Percentiles rank a stretch among this genome's conserved stretches.
Evolutionary conservation across 2,113 vertebrate genomes (phyloP).

Genomic region (Ochotona curzoniae): DNA sequence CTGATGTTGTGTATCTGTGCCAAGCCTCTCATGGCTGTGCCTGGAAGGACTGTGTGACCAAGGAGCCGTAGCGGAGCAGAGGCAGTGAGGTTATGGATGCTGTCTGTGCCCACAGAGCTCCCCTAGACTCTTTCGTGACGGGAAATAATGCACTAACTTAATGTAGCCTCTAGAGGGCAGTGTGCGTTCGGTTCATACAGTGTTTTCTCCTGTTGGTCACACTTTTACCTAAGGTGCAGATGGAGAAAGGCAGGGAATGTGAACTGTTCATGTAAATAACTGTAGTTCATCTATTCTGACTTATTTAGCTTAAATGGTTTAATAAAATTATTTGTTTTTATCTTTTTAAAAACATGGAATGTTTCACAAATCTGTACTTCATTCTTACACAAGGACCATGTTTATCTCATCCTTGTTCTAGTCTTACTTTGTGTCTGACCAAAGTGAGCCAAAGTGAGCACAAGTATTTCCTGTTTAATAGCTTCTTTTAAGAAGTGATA

Average conservation of each 20-base stretch:
- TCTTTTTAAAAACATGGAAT: neutral
- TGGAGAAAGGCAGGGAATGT: neutral
- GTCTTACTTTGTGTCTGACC: neutral
- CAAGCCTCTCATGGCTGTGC: neutral
- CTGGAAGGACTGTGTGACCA: rapidly evolving
- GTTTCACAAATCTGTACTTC: neutral
- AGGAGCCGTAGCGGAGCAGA: neutral
- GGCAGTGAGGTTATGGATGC: neutral
- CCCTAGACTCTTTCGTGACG: rapidly evolving
- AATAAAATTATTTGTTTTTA: neutral
- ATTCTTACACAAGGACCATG: neutral
- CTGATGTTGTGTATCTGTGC: rapidly evolving
- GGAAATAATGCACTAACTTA: neutral
- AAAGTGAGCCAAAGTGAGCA: neutral
- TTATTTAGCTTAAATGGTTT: neutral
- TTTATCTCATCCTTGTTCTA: neutral
- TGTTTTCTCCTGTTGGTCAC: neutral
- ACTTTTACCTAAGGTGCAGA: neutral
- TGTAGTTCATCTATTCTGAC: neutral
- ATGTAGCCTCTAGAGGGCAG: constrained; percentile 63
- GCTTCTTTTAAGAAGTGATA: neutral
- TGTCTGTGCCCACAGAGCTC: no score
- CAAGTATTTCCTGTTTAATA: neutral
- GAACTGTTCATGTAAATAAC: neutral
- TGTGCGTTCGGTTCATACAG: constrained; percentile 46